Conservation (phyloP, 2,113 vertebrate species). For the Eudyptes chrysolophus region DNA sequence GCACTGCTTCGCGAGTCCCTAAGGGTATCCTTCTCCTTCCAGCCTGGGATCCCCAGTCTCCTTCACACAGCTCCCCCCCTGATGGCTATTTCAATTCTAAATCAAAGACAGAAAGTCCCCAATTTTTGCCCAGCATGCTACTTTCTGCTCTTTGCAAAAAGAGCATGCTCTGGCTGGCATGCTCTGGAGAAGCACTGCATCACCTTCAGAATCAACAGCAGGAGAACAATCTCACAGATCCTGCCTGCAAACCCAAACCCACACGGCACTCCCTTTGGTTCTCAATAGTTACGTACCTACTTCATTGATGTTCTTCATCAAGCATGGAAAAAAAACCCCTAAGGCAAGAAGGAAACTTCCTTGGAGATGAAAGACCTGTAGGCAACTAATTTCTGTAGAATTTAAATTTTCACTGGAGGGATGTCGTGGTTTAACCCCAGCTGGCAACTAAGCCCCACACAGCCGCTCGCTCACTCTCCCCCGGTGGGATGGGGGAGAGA, state of each 20-base stretch:
- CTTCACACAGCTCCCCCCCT: neutral
- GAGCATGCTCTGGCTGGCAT: neutral
- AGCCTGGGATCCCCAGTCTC: neutral
- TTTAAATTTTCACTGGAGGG: neutral
- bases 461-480: too few relatives aligned
- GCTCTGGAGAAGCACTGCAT: neutral
- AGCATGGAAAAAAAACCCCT: neutral
- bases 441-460: too few relatives aligned
- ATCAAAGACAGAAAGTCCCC: neutral
- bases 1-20: neutral
- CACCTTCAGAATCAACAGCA: neutral
- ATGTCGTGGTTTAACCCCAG: too few relatives aligned
- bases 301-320: neutral
- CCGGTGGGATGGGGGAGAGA: too few relatives aligned
- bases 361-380: neutral
- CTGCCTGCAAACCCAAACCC: neutral
- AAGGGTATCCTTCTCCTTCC: neutral
- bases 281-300: neutral
- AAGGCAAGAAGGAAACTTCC: neutral
- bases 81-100: neutral
- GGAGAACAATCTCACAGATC: neutral
- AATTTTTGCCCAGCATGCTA: neutral
- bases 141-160: neutral
- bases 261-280: neutral
- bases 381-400: slow-evolving; percentile 12